Conservation (phyloP, 2,888 invertebrate species). For the Iphiclides podalirius region DNA sequence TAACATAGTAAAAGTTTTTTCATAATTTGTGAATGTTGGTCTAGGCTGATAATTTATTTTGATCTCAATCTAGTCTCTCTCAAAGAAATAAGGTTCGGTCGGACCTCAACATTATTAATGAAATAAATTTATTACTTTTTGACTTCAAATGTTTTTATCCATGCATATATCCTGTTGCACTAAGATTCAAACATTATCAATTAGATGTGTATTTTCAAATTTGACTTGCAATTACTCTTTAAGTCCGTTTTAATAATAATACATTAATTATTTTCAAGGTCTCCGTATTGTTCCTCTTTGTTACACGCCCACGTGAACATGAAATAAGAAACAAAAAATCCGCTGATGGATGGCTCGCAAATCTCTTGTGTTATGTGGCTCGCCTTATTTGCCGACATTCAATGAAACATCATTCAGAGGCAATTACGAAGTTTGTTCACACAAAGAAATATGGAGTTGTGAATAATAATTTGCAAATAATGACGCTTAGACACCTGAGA, state of each 20-base stretch:
- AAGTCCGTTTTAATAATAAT: background rate
- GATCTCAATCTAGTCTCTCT: too few species aligned
- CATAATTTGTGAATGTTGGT: too few species aligned
- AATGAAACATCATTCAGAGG: conserved; percentile 6
- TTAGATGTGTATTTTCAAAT: too few species aligned
- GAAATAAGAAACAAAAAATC: conserved; percentile 9
- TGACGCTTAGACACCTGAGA: background rate
- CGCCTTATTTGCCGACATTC: conserved; percentile 14
- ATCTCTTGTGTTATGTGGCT: conserved; percentile 12
- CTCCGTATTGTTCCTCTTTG: conserved; percentile 9
- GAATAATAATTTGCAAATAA: background rate
- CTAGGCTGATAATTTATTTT: too few species aligned
- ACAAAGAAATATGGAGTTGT: background rate
- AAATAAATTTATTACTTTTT: too few species aligned
- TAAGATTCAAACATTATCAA: too few species aligned
- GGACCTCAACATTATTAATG: too few species aligned
- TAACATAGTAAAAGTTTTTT: too few species aligned
- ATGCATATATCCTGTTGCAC: too few species aligned
- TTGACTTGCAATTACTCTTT: background rate
- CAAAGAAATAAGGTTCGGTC: too few species aligned
- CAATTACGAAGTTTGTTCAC: conserved; percentile 4
- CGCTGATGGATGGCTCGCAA: conserved; percentile 18
- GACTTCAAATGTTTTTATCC: too few species aligned
- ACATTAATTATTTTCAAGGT: conserved; percentile 14
- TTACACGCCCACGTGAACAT: conserved; percentile 13